Evolutionary conservation across 2,797 vertebrate species (phyloP), one percentile per base, ranked within the genome.

Genomic region (Philypnodon macrostomus): DNA sequence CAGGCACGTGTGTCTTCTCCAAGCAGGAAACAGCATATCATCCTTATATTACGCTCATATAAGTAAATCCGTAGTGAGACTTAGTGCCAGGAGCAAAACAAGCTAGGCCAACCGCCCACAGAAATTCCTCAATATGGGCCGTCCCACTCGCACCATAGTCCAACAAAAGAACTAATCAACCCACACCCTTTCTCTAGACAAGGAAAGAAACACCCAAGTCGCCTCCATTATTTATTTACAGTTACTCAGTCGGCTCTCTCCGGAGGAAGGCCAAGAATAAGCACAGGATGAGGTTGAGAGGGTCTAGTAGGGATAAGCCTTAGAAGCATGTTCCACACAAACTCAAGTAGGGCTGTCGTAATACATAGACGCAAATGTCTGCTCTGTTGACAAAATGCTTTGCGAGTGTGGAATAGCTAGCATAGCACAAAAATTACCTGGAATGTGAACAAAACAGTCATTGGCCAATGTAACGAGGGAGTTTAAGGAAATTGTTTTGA

Each of bases 171-270:
- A 65, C 33, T 63, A 72, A 59, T 26, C 2, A 38, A 70, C 71
- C 81, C 78, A 85, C 67, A 65, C 83, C 79, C 81, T 54, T 32
- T 35, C 30, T 13, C 21, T 40, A 13, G 66, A 70, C 63, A 65
- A 84, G 83, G 86, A 88, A 89, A 86, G 79, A 67, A 84, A 86
- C 87, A 77, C 87, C 86, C 84, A 83, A 78, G 68, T 83, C 64
- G 60, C 79, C 67, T 65, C 70, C 64, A 81, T 83, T 85, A 86
- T 88, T 88, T 90, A 88, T 88, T 86, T 84, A 84, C 76, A 76
- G 75, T 68, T 79, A 71, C 56, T 57, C 67, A 40, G 51, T 68
- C 78, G 63, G 68, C 77, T 65, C 66, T 76, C 81, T 80, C 73
- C 64, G 34, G 71, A 80, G 82, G 73, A 83, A 58, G 62, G 56